Conservation (phyloP, 2,888 invertebrate genomes). For the Mythimna vitellina region DNA sequence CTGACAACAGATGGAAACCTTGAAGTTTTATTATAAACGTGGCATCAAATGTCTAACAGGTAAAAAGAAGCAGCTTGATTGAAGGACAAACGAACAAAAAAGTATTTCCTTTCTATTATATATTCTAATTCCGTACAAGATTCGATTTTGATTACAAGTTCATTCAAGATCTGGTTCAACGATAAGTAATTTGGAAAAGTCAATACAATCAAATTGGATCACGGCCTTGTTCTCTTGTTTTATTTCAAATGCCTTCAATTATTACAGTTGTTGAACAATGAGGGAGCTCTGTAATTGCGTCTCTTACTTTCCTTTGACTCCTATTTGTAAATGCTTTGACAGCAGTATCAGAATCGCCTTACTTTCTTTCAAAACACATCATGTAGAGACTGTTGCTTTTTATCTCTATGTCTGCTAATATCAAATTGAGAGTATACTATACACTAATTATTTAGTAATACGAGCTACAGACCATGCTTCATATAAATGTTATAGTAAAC, state of each 20-base stretch:
- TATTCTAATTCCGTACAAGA: slow-evolving; percentile 61
- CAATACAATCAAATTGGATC: slow-evolving; percentile 62
- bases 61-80: slow-evolving; percentile 22
- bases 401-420: neutral
- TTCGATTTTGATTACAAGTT: slow-evolving; percentile 66
- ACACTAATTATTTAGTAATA: neutral
- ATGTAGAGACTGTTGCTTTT: neutral
- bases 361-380: slow-evolving; percentile 17
- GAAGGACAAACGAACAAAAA: slow-evolving; percentile 49
- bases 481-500: neutral
- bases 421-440: neutral
- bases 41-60: slow-evolving; percentile 25
- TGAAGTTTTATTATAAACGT: slow-evolving; percentile 1
- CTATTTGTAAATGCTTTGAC: slow-evolving; percentile 36
- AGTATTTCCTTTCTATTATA: slow-evolving; percentile 46
- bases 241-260: slow-evolving; percentile 58
- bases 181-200: slow-evolving; percentile 63
- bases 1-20: neutral
- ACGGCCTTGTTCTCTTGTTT: slow-evolving; percentile 55
- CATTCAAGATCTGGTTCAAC: slow-evolving; percentile 61
- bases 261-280: slow-evolving; percentile 57
- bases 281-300: slow-evolving; percentile 43
- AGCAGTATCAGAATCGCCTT: slow-evolving; percentile 17
- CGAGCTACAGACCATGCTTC: neutral
- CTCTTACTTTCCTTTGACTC: slow-evolving; percentile 25